A percentile compares a stretch with the other conserved stretches of the same genome.
Conservation (phyloP, 2,797 vertebrate species). For the Florisuga fusca region DNA sequence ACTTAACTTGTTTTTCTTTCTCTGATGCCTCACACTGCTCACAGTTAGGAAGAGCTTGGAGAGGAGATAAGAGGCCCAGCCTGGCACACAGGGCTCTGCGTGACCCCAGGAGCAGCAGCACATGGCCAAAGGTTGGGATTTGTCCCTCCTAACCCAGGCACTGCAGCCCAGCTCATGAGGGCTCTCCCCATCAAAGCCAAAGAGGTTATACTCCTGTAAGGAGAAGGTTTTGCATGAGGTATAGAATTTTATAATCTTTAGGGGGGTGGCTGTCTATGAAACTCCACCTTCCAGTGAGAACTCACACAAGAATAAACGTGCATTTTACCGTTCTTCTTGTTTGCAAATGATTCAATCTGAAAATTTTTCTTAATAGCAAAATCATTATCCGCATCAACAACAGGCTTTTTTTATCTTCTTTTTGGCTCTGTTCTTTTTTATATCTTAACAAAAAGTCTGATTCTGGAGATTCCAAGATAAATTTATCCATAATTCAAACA, state of each 20-base stretch:
- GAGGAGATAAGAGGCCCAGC: not conserved
- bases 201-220: not conserved
- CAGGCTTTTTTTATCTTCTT: too few species aligned
- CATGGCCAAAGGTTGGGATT: not conserved
- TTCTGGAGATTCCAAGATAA: not conserved
- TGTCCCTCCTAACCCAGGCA: not conserved
- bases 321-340: not conserved
- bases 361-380: not conserved
- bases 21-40: not conserved
- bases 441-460: not conserved
- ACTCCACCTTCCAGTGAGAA: not conserved
- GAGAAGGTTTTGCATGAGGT: not conserved
- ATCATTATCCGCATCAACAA: not conserved
- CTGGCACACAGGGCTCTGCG: not conserved
- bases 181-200: not conserved
- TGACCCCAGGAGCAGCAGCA: not conserved
- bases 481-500: not conserved
- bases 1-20: not conserved
- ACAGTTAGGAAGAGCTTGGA: not conserved
- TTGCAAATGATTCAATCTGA: not conserved
- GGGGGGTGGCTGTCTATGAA: not conserved
- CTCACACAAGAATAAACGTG: not conserved
- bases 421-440: not conserved
- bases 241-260: rapidly evolving
- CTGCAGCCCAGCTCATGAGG: not conserved